Evolutionary conservation across 2,888 invertebrate genomes (phyloP), one percentile per base, ranked within the genome.

Genomic region (Aquatica leii): DNA sequence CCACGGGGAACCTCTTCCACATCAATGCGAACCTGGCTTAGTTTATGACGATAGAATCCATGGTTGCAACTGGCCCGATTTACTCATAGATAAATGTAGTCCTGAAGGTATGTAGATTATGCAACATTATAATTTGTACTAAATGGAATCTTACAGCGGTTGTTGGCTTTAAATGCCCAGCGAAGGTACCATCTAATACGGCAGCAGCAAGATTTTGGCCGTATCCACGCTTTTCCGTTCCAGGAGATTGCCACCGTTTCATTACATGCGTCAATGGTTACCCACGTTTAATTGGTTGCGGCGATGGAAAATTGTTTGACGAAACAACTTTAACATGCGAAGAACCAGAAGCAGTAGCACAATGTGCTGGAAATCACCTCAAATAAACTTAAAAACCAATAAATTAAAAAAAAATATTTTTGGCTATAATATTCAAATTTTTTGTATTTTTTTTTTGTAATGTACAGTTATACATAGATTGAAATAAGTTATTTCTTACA

Each of bases 41-140:
- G 95, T 90, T 12, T 96, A 95, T 80, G 95, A 96, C 74, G 91
- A 93, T 53, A 89, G 91, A 72, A 93, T 87, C 62, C 95, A 96
- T 78, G 88, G 90, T 52, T 96, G 96, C 86, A 95, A 95, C 81
- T 96, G 96, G 96, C 95, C 96, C 5, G 96, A 96, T 84, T 89
- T 94, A 62, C 85, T 96, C 41, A 84, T 92, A 67, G 93, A 94
- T 59, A 88, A 86, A 79, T 96, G 96, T 82, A 94, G 94, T 81
- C 94, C 95, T 68, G 95, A 95, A 87, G 92, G 93, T 93, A 82
- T 69, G 52, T 15, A 24, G n/a, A 12, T 49, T 17, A n/a, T 14
- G 57, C 6, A 35, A 41, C 2, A 3, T 21, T 3, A n/a, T 6
- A 46, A 11, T 18, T 18, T 18, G 2, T 24, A 24, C 2, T 9